Base-by-base conservation (phyloP, 2,888 invertebrate species). In the Hydrotaea cyrtoneurina region DNA sequence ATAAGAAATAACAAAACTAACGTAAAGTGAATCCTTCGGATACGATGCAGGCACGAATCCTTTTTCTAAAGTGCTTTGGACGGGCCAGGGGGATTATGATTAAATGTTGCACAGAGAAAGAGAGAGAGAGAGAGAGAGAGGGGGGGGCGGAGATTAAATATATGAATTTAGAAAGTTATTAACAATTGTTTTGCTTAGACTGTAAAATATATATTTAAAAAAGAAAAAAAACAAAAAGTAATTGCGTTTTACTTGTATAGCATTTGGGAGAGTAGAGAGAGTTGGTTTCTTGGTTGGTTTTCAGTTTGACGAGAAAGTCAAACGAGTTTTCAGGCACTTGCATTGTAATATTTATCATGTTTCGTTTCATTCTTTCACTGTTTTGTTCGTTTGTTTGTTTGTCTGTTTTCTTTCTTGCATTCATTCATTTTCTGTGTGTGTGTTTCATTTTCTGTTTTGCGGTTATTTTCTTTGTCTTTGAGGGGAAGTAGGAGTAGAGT, bases 291-390 rank as follows among this genome's bases (percentile, higher is more conserved):
- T 75, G 62, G 39, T 78, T 31, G 31, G 31, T 31, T 31, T n/a
- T n/a, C n/a, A n/a, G n/a, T n/a, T n/a, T n/a, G n/a, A n/a, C 31
- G 31, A 4, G 31, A 83, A 83, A 80, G 85, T 86, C 86, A 85
- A 84, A 84, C 82, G 82, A n/a, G 83, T 86, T 87, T 83, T 78
- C 85, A 86, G 87, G 87, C 87, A 87, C 87, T 87, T 87, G 84
- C 84, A 85, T 86, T 81, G 69, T 5, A 43, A 69, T 43, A 46
- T 15, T 21, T 69, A 39, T 80, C 79, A 78, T 86, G 72, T 78
- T 75, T 69, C 17, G 15, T 64, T 39, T 64, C 21, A 66, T 66
- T 43, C 19, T 66, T 64, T 77, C 46, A 62, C 11, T 39, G 39
- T 43, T 46, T 23, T 71, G 23, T 71, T 82, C 69, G 43, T 75